A percentile compares a stretch with the other conserved stretches of the same genome.
Conservation (phyloP, 2,113 vertebrate genomes). For the Heterochromis multidens region DNA sequence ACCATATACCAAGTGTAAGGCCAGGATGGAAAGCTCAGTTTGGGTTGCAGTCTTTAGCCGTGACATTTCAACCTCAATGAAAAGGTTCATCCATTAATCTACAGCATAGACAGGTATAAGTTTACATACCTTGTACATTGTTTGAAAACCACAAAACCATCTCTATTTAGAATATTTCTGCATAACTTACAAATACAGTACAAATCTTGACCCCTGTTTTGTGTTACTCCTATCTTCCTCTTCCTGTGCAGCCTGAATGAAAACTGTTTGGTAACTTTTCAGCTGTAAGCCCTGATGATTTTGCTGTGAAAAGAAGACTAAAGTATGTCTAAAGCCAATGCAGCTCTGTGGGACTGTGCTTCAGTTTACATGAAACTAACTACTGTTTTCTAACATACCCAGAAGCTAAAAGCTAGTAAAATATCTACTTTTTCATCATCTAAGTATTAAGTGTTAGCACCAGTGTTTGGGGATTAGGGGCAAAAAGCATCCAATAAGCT, state of each 20-base stretch:
- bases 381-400: not conserved
- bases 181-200: not conserved
- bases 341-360: not conserved
- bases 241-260: not conserved
- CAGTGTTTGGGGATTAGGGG: not conserved
- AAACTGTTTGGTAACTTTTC: not conserved
- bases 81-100: conserved; percentile 65
- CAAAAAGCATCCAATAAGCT: not conserved
- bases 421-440: not conserved
- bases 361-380: not conserved
- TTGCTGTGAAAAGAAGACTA: not conserved
- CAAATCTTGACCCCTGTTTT: not conserved
- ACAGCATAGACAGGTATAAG: conserved; percentile 10
- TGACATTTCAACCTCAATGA: conserved; percentile 45
- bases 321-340: not conserved
- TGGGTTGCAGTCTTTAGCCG: conserved; percentile 45
- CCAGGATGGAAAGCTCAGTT: conserved; percentile 36
- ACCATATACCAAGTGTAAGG: conserved; percentile 37
- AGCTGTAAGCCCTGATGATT: not conserved
- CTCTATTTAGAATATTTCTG: not conserved
- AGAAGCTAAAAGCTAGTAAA: not conserved
- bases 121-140: conserved; percentile 11
- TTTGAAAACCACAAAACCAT: not conserved
- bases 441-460: not conserved
- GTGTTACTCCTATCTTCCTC: not conserved